Evolutionary conservation across 2,797 vertebrate species (phyloP), one percentile per base, ranked within the genome.

Genomic region (Manis javanica): DNA sequence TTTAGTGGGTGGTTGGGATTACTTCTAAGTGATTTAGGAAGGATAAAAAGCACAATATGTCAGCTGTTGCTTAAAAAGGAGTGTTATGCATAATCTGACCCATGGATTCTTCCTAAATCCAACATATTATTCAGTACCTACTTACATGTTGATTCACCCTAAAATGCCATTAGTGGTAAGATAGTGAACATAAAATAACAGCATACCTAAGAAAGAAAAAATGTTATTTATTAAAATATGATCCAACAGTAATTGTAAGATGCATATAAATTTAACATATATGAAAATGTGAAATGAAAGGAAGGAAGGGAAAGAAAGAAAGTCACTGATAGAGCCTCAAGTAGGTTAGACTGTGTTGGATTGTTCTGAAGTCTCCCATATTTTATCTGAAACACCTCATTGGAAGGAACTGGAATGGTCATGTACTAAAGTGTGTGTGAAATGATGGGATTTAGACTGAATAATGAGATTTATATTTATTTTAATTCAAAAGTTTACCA

Each of bases 401-500:
- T 89, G 13, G 39, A 82, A 61, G 51, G 18, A 83, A 46, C 3
- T 37, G 83, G 55, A 90, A 42, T 61, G 15, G 5, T 69, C 21
- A 55, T 78, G 13, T 19, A 29, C 3, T 14, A 18, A 90, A 51
- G 26, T 68, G 68, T 64, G 7, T 63, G 15, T 81, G 46, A 57
- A 46, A 42, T 81, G 16, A 89, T 77, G 21, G 34, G 14, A 23
- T 4, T 46, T n/a, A 79, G 4, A 72, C 51, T 34, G 4, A 7
- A 79, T 11, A 96, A 18, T 87, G 59, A 78, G 42, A 74, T 34
- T 92, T 57, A 75, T 19, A 79, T 72, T 79, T 19, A 77, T 39
- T 96, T 91, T 59, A 55, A 77, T 51, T 85, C 2, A 79, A 68
- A 96, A 77, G 8, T 81, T 75, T 77, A 21, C 5, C 74, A 71